Percentiles rank a stretch among this genome's conserved stretches.
phyloP scores from a whole-genome alignment of 2,113 vertebrate species.

The Dasyurus viverrinus region DNA sequence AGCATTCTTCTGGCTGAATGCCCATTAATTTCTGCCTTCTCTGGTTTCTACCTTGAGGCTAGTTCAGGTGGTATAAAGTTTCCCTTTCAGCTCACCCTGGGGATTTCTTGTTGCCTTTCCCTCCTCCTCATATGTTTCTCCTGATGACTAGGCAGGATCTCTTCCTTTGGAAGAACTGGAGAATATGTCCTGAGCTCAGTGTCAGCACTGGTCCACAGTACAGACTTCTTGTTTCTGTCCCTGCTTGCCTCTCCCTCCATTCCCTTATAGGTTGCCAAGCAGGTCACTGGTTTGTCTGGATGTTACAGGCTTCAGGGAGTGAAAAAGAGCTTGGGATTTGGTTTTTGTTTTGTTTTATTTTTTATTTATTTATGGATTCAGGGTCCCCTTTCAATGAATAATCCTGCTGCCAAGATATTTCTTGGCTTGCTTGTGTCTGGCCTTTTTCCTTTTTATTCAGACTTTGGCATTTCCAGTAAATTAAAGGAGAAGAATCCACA shows the following conservation, averaged over 20 bases:
- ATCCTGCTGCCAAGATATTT: conserved; percentile 55
- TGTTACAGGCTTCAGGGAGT: background rate
- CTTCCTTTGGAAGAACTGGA: background rate
- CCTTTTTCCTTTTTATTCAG: conserved; percentile 60
- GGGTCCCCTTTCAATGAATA: conserved; percentile 36
- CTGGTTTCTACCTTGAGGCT: background rate
- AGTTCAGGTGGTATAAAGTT: background rate
- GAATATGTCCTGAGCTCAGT: background rate
- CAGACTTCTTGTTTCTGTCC: background rate
- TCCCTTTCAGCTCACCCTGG: background rate
- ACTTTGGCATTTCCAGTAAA: conserved; percentile 65
- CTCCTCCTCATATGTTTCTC: background rate
- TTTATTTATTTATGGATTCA: conserved; percentile 61
- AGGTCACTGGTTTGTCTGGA: conserved; percentile 5
- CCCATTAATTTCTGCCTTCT: background rate
- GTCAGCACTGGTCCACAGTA: background rate
- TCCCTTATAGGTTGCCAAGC: conserved; percentile 1
- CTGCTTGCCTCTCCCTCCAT: background rate
- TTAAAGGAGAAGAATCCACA: conserved; percentile 65
- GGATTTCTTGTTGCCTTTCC: background rate
- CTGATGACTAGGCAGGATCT: background rate
- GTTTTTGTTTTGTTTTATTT: conserved; percentile 28
- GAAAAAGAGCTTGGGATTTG: conserved; percentile 14
- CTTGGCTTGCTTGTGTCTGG: conserved; percentile 25
- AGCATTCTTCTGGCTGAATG: background rate